Evolutionary conservation across 2,888 invertebrate genomes (phyloP).

Genomic region (Encarsia formosa): DNA sequence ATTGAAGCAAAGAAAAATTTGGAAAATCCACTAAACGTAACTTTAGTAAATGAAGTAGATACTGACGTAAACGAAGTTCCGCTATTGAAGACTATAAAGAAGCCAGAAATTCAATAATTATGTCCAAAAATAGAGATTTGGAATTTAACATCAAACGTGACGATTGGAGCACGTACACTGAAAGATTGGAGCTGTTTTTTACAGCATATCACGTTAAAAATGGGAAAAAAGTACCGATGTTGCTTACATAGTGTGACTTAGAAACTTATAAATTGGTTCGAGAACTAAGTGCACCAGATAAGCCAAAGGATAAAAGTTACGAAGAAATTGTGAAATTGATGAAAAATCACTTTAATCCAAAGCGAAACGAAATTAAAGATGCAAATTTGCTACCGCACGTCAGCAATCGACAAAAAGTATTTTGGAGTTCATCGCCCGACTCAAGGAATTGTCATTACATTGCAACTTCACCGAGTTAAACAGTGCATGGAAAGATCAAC

Average conservation of each 20-base stretch:
- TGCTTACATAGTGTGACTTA: slow-evolving; percentile 19
- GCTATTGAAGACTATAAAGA: too few relatives aligned
- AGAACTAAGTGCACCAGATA: slow-evolving; percentile 24
- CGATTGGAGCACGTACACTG: slow-evolving; percentile 20
- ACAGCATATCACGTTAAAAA: slow-evolving; percentile 18
- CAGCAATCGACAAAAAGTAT: slow-evolving; percentile 1
- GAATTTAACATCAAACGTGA: too few relatives aligned
- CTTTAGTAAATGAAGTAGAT: too few relatives aligned
- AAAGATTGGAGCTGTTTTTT: slow-evolving; percentile 28
- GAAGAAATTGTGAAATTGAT: slow-evolving; percentile 22
- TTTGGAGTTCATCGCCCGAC: slow-evolving; percentile 35
- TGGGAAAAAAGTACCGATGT: slow-evolving; percentile 19
- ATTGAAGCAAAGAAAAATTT: too few relatives aligned
- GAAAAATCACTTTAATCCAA: slow-evolving; percentile 25
- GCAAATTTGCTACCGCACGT: slow-evolving; percentile 1
- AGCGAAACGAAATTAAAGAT: slow-evolving; percentile 20
- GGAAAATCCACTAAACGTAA: too few relatives aligned
- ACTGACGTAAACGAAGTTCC: too few relatives aligned
- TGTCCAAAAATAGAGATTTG: too few relatives aligned
- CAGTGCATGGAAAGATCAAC: too few relatives aligned
- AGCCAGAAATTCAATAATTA: too few relatives aligned
- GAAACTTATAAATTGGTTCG: slow-evolving; percentile 19
- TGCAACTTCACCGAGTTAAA: too few relatives aligned
- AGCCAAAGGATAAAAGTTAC: slow-evolving; percentile 21
- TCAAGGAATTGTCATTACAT: slow-evolving; percentile 33